Base-by-base conservation (phyloP, 2,113 vertebrate species). In the Octodon degus region DNA sequence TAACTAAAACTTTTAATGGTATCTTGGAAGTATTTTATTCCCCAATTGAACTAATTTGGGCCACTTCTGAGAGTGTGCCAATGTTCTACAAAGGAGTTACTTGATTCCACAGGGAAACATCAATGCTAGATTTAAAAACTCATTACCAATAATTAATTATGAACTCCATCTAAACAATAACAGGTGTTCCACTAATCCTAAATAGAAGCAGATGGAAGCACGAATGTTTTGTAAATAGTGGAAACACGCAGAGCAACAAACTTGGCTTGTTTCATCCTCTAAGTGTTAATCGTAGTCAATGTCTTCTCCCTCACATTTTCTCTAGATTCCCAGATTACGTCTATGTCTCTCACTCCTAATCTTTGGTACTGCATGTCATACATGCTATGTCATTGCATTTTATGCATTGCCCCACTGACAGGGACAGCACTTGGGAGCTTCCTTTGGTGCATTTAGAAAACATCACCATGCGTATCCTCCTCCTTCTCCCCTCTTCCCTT, bases 61-160 rank as follows among this genome's bases (percentile, higher is more conserved):
- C 37, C 96, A 62, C 50, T 87, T 94, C 70, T 88, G 37, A 93
- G 47, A n/a, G 9, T 40, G 16, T 58, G 32, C 90, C 63, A 97
- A 63, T 63, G 84, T 43, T 93, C 43, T 94, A 65, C 17, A 86
- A 94, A 70, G n/a, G 58, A 91, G 87, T 83, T 55, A 55, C 37
- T 97, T 70, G 85, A 95, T 93, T 72, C 77, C 86, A 90, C 62
- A 92, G 90, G 81, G 60, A 62, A 96, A 96, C 94, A 90, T 90
- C 55, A 92, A 95, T 92, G 50, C 58, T 93, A 94, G 89, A 72
- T 95, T 90, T 86, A 96, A 96, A 95, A 97, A 93, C 85, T 96
- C 96, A 97, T 96, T 96, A 95, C 89, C 88, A 96, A 81, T 95
- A 96, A 97, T 97, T 97, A 97, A 93, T 96, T 93, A 94, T 77